Percentiles rank a stretch among this genome's conserved stretches.
These are phyloP conservation scores for Sus cebifrons DNA, from an alignment of 2,797 vertebrate species.

Conservation along the genomic window DNA sequence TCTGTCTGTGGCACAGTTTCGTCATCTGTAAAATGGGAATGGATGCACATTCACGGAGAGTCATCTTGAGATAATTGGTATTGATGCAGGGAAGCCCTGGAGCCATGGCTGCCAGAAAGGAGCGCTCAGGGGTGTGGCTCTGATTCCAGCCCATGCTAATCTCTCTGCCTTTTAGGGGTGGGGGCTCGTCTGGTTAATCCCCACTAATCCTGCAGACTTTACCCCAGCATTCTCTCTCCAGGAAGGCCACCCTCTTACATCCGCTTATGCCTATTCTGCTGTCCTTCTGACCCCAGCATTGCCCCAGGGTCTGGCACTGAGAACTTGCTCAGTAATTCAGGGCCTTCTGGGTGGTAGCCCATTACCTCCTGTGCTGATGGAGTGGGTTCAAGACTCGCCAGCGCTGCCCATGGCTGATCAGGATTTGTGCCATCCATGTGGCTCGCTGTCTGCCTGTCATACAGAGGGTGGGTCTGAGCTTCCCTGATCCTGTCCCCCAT, in stretches of 20 bases:
- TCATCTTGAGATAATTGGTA: background rate
- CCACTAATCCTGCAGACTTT: background rate
- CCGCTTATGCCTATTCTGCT: background rate
- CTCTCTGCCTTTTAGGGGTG: background rate
- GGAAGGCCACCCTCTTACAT: background rate
- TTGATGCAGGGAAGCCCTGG: background rate
- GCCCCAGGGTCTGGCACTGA: background rate
- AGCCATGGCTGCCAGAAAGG: rapidly evolving
- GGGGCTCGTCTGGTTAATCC: background rate
- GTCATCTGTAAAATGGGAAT: background rate
- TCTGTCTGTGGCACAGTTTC: background rate
- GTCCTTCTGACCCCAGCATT: background rate
- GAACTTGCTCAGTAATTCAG: background rate
- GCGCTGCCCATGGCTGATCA: background rate
- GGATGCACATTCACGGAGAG: background rate
- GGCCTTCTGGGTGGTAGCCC: background rate
- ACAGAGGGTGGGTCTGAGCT: background rate
- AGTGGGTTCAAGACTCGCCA: background rate
- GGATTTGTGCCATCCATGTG: rapidly evolving
- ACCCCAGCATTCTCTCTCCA: background rate
- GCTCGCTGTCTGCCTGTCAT: background rate
- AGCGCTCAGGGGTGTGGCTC: too few relatives aligned
- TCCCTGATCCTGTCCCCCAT: background rate
- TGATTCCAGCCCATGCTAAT: background rate
- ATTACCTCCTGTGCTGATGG: background rate